Conservation (phyloP, 2,113 vertebrate genomes). For the Oriolus oriolus region DNA sequence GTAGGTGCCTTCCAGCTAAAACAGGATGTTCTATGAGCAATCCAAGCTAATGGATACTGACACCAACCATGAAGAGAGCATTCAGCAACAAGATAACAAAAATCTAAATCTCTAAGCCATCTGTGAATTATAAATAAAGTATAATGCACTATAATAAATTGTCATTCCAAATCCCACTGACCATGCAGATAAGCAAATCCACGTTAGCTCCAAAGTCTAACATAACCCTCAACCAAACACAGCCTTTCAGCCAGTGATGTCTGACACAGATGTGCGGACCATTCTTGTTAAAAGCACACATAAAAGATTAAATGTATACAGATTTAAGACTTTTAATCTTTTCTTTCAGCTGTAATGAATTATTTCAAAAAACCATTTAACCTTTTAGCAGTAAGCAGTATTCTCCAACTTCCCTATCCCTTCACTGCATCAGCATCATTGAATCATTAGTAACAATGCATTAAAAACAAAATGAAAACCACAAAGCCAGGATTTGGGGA, state of each 20-base stretch:
- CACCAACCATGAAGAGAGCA: neutral
- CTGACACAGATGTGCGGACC: neutral
- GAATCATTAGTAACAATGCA: neutral
- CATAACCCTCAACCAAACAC: neutral
- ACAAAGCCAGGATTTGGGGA: neutral
- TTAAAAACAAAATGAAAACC: neutral
- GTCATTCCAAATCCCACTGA: conserved; percentile 42
- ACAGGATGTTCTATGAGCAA: neutral
- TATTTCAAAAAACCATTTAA: neutral
- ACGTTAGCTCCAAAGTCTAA: neutral
- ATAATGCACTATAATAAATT: conserved; percentile 55
- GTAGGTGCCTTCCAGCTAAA: neutral
- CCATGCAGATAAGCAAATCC: conserved; percentile 34
- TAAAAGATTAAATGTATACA: neutral
- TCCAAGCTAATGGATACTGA: conserved; percentile 20
- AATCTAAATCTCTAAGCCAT: conserved; percentile 50
- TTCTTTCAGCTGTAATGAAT: neutral
- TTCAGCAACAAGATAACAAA: neutral
- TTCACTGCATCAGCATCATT: neutral
- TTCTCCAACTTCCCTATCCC: neutral
- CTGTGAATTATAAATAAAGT: conserved; percentile 68
- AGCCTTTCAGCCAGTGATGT: neutral
- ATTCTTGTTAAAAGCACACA: neutral
- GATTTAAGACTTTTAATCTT: neutral
- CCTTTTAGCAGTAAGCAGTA: neutral